A percentile compares a stretch with the other conserved stretches of the same genome.
Conservation (phyloP, 2,113 vertebrate species). For the Pterocles gutturalis region DNA sequence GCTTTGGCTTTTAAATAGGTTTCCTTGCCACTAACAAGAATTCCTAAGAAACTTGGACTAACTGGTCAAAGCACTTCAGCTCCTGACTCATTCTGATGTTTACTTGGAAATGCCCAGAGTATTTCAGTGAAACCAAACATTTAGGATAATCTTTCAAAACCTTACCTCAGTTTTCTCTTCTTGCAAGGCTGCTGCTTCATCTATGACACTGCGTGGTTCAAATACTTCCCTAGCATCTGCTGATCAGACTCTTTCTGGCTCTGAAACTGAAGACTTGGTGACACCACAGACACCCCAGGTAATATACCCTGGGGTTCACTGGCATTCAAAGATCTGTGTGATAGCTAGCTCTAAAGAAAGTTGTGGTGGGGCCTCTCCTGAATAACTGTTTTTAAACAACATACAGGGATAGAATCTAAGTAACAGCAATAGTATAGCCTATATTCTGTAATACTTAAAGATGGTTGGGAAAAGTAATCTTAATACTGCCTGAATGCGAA, state of each 20-base stretch:
- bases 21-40: neutral
- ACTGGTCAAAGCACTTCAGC: neutral
- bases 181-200: conserved; percentile 68
- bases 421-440: neutral
- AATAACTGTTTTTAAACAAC: neutral
- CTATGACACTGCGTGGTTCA: conserved; percentile 61
- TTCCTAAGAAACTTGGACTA: neutral
- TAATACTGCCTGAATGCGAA: neutral
- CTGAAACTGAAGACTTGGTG: conserved; percentile 77
- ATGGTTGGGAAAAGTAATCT: neutral
- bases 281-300: conserved; percentile 70
- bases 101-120: neutral
- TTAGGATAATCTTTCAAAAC: neutral
- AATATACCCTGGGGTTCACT: neutral
- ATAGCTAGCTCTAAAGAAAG: neutral
- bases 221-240: conserved; percentile 71
- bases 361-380: neutral
- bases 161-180: neutral
- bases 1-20: neutral
- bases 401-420: neutral
- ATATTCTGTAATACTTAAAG: neutral
- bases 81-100: neutral
- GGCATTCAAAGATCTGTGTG: neutral
- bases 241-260: conserved; percentile 70
- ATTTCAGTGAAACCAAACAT: neutral